phyloP scores from a whole-genome alignment of 2,113 vertebrate genomes.

The Platycercus adscitus region DNA sequence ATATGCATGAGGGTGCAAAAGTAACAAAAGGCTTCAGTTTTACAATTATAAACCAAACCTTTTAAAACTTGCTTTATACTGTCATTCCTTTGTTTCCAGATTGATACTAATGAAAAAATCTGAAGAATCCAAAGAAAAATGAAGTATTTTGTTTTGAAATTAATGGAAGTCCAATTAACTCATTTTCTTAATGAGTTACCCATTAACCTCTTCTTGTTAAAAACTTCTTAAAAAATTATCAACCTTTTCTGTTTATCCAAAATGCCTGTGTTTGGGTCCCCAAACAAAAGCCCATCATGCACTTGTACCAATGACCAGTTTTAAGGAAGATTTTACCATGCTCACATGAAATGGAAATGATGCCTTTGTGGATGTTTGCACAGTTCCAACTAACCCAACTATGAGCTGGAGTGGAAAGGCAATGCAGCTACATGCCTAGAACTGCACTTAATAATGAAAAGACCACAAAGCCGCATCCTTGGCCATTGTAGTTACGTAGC shows the following conservation, averaged over 20 bases:
- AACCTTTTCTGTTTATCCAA: not conserved
- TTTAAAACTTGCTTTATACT: not conserved
- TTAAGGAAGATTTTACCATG: not conserved
- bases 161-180: not conserved
- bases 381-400: not conserved
- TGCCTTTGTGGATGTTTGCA: not conserved
- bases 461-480: not conserved
- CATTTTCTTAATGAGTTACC: not conserved
- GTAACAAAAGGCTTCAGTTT: not conserved
- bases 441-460: not conserved
- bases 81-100: not conserved
- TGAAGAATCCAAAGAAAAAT: not conserved
- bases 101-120: not conserved
- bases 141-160: not conserved
- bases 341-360: not conserved
- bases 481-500: accelerated
- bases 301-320: not conserved
- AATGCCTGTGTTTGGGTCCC: not conserved
- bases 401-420: not conserved
- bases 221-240: not conserved
- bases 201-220: not conserved
- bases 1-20: not conserved
- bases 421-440: not conserved
- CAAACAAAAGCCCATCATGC: not conserved
- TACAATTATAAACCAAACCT: not conserved